Base-by-base conservation (phyloP, 2,113 vertebrate species). In the Spizaetus ornatus region DNA sequence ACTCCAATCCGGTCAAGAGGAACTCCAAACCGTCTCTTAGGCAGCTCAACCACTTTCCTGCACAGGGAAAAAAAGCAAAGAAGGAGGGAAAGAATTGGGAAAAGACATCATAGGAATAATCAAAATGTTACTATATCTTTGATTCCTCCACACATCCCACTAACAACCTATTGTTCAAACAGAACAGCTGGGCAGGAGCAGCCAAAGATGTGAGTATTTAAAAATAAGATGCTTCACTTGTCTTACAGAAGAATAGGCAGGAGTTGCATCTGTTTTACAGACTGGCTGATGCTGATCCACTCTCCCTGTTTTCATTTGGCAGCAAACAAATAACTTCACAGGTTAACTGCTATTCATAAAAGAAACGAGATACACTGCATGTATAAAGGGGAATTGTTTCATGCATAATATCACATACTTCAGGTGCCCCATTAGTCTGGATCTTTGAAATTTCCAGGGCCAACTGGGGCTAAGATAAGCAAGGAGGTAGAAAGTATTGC, bases 1-100 rank as follows among this genome's bases (percentile, higher is more conserved):
- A 97, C 97, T 42, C 99, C 99, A 19, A 99, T 99, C 71, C 99
- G 95, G 97, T 99, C 99, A 3, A 99, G 96, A 9, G 99, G 99
- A 22, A 98, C 96, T 10, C 98, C 98, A 71, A 98, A 97, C 48
- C 98, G 95, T 55, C 98, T 98, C 79, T 98, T 98, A 6, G 99
- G 98, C 84, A 98, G 93, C 87, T 98, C 98, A 10, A 96, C 96
- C 7, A 82, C 98, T 96, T 99, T 99, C 89, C 99, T 99, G 92
- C 43, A 86, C 4, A 0, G 67, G 80, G 73, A 3, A 69, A 82
- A 48, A 5, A 6, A 77, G 4, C 11, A 79, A 55, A 80, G 38
- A 13, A 27, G 20, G 22, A 74, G 25, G 16, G 26, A 65, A 62
- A 81, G 22, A 70, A 70, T 1, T 47, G 32, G 6, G 23, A 27